Conservation (phyloP, 1,140 invertebrate species). For the Luehdorfia chinensis region DNA sequence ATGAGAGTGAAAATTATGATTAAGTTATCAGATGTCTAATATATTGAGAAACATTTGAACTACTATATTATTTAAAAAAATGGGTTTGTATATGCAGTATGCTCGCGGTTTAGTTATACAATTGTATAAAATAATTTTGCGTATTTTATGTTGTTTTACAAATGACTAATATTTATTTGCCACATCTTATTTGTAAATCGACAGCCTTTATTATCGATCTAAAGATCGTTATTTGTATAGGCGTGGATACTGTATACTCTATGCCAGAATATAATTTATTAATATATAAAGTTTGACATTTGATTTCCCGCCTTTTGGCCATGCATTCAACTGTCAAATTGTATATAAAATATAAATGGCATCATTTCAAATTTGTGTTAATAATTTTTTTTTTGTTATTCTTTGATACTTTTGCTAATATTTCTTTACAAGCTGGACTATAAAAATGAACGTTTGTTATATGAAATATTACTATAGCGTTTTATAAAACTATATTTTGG, state of each 20-base stretch:
- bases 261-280: no score
- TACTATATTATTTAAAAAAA: not conserved
- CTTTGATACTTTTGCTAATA: no score
- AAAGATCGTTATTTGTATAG: no score
- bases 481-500: not conserved
- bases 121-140: not conserved
- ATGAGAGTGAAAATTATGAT: constrained; percentile 8
- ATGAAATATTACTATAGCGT: constrained; percentile 1
- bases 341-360: no score
- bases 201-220: no score
- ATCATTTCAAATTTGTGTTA: no score
- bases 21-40: constrained; percentile 13
- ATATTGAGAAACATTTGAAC: constrained; percentile 7
- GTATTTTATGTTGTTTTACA: no score
- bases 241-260: no score
- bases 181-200: constrained; percentile 3
- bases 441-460: not conserved
- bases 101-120: constrained; percentile 12
- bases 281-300: constrained; percentile 6
- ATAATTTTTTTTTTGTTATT: no score
- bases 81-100: not conserved
- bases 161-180: not conserved
- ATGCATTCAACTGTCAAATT: constrained; percentile 1
- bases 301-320: constrained; percentile 10
- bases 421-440: constrained; percentile 1